Conservation (phyloP, 2,888 invertebrate species). For the Eupithecia centaureata region DNA sequence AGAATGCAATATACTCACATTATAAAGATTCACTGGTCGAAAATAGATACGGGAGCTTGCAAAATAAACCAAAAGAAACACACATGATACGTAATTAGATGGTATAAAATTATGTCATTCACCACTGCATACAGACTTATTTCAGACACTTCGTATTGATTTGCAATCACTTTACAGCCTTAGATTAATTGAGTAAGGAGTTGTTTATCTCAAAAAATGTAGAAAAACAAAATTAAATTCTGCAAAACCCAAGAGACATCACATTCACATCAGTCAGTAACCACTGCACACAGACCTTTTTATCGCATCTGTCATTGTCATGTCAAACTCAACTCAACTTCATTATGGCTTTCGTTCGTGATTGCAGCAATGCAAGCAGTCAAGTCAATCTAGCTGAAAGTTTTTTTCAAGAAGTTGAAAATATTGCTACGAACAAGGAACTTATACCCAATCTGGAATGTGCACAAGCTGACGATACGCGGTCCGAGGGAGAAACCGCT, state of each 20-base stretch:
- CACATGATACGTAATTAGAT: slow-evolving; percentile 73
- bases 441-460: too few relatives aligned
- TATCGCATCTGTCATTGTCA: too few relatives aligned
- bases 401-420: too few relatives aligned
- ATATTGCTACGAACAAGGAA: too few relatives aligned
- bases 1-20: slow-evolving; percentile 54
- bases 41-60: slow-evolving; percentile 72
- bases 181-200: slow-evolving; percentile 39
- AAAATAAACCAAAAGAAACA: slow-evolving; percentile 77
- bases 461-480: too few relatives aligned
- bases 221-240: slow-evolving; percentile 35
- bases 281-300: not conserved
- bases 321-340: too few relatives aligned
- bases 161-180: slow-evolving; percentile 41
- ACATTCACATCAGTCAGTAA: too few relatives aligned
- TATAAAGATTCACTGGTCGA: slow-evolving; percentile 57
- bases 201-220: slow-evolving; percentile 50
- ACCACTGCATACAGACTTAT: slow-evolving; percentile 48
- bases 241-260: slow-evolving; percentile 11
- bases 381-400: too few relatives aligned
- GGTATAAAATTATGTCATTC: slow-evolving; percentile 60
- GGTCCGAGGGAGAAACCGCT: too few relatives aligned
- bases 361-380: too few relatives aligned
- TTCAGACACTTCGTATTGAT: slow-evolving; percentile 43
- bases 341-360: too few relatives aligned